phyloP scores from a whole-genome alignment of 2,113 vertebrate genomes.

The Petromus typicus region DNA sequence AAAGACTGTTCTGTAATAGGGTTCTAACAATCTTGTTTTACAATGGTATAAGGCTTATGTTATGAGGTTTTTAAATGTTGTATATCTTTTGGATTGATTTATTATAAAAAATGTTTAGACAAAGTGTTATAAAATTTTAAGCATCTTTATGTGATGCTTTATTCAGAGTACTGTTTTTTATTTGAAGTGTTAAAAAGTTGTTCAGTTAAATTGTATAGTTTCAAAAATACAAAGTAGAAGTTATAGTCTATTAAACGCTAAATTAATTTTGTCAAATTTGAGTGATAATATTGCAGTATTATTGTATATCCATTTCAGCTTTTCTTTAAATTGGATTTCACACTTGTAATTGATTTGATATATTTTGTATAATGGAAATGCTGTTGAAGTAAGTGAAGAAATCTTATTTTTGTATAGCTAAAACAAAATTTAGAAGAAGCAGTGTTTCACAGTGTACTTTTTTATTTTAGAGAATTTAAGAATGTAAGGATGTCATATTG shows the following conservation, averaged over 20 bases:
- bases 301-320: background rate
- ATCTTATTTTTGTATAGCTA: slow-evolving; percentile 31
- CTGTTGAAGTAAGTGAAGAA: background rate
- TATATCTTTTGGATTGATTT: slow-evolving; percentile 33
- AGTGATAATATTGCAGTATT: background rate
- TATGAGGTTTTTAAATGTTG: background rate
- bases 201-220: slow-evolving; percentile 35
- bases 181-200: background rate
- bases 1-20: background rate
- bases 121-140: slow-evolving; percentile 1
- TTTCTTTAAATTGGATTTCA: slow-evolving; percentile 16
- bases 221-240: slow-evolving; percentile 38
- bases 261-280: slow-evolving; percentile 20
- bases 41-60: background rate
- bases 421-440: slow-evolving; percentile 42
- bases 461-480: slow-evolving; percentile 37
- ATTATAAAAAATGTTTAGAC: slow-evolving; percentile 28
- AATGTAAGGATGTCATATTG: background rate
- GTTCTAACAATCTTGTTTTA: background rate
- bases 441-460: slow-evolving; percentile 10
- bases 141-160: background rate
- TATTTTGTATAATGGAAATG: background rate
- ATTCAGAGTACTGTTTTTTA: slow-evolving; percentile 18
- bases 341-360: background rate
- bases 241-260: background rate